These are phyloP conservation scores for Muricea muricata DNA, from an alignment of 92 coral and sea anemone species.

Conservation along the genomic window DNA sequence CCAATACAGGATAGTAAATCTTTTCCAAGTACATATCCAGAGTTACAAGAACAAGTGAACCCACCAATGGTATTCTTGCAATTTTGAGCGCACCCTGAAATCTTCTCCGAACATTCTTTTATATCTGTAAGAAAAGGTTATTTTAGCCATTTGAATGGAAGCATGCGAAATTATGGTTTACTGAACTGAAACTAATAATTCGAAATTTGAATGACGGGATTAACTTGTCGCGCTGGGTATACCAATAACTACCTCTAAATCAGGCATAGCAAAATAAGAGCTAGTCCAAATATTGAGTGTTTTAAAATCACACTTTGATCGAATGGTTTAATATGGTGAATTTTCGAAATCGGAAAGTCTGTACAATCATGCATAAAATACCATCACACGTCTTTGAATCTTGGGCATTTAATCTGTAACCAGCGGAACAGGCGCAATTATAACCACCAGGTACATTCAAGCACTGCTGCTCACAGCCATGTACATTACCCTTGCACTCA, in stretches of 20 bases:
- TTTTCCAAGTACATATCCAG: constrained; percentile 37
- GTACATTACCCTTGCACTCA: constrained; percentile 17
- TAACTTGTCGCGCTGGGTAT: too few species aligned
- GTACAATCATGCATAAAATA: too few species aligned
- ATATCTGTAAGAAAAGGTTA: constrained; percentile 39
- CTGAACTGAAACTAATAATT: too few species aligned
- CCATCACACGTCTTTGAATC: constrained; percentile 25
- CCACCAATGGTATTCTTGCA: constrained; percentile 51
- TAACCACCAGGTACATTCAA: constrained; percentile 13
- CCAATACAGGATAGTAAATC: constrained; percentile 50
- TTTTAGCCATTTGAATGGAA: too few species aligned
- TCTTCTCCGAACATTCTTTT: constrained; percentile 31
- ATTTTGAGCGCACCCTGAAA: constrained; percentile 50
- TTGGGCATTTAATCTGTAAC: not conserved
- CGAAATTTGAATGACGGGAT: too few species aligned
- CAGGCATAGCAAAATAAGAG: too few species aligned
- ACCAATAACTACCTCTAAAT: too few species aligned
- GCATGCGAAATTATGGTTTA: too few species aligned
- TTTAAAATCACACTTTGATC: too few species aligned
- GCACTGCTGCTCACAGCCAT: constrained; percentile 13
- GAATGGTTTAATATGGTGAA: too few species aligned
- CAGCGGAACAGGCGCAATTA: not conserved
- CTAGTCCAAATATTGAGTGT: too few species aligned
- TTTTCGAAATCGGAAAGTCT: too few species aligned
- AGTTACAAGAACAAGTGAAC: constrained; percentile 44